Evolutionary conservation across 2,888 invertebrate genomes (phyloP).

Genomic region (Endotricha flammealis): DNA sequence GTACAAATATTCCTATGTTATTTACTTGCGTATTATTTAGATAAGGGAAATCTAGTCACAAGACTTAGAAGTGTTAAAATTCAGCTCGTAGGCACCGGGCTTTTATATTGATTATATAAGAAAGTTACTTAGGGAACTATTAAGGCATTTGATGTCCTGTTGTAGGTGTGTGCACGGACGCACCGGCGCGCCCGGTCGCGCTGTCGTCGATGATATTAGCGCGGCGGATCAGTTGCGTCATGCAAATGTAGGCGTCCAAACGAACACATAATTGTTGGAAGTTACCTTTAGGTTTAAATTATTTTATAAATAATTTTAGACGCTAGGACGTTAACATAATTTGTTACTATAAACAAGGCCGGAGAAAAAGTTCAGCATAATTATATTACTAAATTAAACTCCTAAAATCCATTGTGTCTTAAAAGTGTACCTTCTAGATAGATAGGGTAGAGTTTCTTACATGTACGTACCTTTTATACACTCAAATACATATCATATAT

Average conservation of each 20-base stretch:
- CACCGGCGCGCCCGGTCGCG: conserved; percentile 9
- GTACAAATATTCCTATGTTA: conserved; percentile 79
- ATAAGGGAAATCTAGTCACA: conserved; percentile 77
- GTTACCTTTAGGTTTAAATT: conserved; percentile 75
- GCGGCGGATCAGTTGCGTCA: conserved; percentile 14
- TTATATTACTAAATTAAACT: conserved; percentile 28
- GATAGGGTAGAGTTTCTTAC: conserved; percentile 42
- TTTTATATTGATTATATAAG: conserved; percentile 63
- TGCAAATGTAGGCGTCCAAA: conserved; percentile 18
- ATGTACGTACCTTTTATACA: conserved; percentile 26
- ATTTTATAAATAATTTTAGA: conserved; percentile 63
- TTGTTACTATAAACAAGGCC: conserved; percentile 61
- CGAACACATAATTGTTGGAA: conserved; percentile 49
- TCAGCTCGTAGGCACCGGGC: conserved; percentile 64
- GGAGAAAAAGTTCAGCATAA: conserved; percentile 73
- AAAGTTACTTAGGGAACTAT: conserved; percentile 38
- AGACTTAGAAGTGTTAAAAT: conserved; percentile 74
- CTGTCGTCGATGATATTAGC: no score
- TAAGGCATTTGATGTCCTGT: conserved; percentile 62
- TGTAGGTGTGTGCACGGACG: conserved; percentile 33
- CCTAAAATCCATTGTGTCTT: conserved; percentile 65
- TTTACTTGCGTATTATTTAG: conserved; percentile 73
- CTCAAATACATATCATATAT: conserved; percentile 46
- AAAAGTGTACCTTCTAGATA: conserved; percentile 67
- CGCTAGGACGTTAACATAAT: conserved; percentile 63